Evolutionary conservation across 92 coral and sea anemone genomes (phyloP).

Genomic region (Blastomussa wellsi): DNA sequence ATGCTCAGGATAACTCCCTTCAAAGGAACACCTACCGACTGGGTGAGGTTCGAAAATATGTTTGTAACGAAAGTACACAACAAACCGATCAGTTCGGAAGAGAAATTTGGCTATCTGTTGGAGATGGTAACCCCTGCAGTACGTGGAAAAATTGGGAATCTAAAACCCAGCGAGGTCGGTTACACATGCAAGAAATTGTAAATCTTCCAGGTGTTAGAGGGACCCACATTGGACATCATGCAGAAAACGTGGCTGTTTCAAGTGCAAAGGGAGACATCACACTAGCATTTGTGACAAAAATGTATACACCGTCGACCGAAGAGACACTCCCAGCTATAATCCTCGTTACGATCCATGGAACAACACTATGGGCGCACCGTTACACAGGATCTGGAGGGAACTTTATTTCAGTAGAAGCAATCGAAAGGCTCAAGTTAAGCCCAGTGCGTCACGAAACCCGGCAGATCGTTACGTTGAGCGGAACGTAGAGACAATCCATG

Average conservation of each 20-base stretch:
- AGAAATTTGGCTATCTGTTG: slow-evolving; percentile 62
- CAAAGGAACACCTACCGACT: slow-evolving; percentile 47
- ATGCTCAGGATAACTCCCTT: slow-evolving; percentile 39
- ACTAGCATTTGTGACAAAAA: slow-evolving; percentile 61
- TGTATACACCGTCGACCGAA: slow-evolving; percentile 13
- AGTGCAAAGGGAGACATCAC: slow-evolving; percentile 66
- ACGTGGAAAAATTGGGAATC: slow-evolving; percentile 46
- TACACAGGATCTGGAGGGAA: slow-evolving; percentile 45
- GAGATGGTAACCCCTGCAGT: slow-evolving; percentile 51
- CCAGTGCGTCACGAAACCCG: slow-evolving; percentile 55
- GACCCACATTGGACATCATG: slow-evolving; percentile 29
- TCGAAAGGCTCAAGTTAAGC: slow-evolving; percentile 30
- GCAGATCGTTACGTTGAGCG: slow-evolving; percentile 63
- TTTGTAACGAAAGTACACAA: slow-evolving; percentile 53
- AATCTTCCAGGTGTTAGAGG: slow-evolving; percentile 11
- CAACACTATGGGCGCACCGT: slow-evolving; percentile 58
- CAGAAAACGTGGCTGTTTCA: slow-evolving; percentile 62
- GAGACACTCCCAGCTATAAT: slow-evolving; percentile 61
- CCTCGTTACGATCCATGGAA: slow-evolving; percentile 48
- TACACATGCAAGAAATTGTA: slow-evolving; percentile 34
- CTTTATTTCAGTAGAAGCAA: slow-evolving; percentile 37
- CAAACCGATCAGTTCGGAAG: slow-evolving; percentile 49
- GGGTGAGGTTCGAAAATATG: slow-evolving; percentile 69
- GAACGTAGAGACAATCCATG: slow-evolving; percentile 56
- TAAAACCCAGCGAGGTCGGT: slow-evolving; percentile 60